Evolutionary conservation across 2,888 invertebrate species (phyloP), one percentile per base, ranked within the genome.

Genomic region (Chromoteleia sp.): DNA sequence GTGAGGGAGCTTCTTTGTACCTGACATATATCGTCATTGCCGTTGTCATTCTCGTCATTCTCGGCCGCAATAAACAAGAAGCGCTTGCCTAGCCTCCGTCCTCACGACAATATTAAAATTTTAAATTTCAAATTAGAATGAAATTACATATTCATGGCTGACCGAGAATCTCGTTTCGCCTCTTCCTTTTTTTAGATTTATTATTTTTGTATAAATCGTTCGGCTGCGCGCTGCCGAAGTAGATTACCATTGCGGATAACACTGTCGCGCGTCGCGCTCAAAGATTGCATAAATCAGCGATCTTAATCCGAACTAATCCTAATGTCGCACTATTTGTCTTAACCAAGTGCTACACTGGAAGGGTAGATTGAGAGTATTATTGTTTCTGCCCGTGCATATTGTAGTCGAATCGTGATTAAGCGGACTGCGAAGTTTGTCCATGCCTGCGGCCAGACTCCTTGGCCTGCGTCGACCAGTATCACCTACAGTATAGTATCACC

Each of bases 361-460:
- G 80, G 75, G 83, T 83, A 82, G 84, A 86, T 85, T 63, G 76
- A 59, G 83, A 82, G 86, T 89, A 89, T 89, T 90, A 88, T 89
- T 89, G 88, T 89, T 90, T 88, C 89, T 85, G 85, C 88, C 91
- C 91, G 87, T 89, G 88, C 87, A 89, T 90, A 90, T 90, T 90
- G 89, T 87, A 91, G 89, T 86, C 83, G 87, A 89, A 87, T 88
- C 87, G 88, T 88, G 89, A 91, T 89, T 90, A 88, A 87, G 86
- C 86, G 84, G 85, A 87, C 84, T 79, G 85, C 78, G 82, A 88
- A 90, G 87, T 89, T 89, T 86, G 88, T 86, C 86, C 85, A 86
- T 77, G 86, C 89, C 90, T 85, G 83, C 78, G 86, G 88, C 87
- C 86, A 84, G 45, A 81, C 65, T 82, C 78, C 85, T 86, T 86